These are phyloP conservation scores for Riparia riparia DNA, from an alignment of 2,113 vertebrate species.

Conservation along the genomic window DNA sequence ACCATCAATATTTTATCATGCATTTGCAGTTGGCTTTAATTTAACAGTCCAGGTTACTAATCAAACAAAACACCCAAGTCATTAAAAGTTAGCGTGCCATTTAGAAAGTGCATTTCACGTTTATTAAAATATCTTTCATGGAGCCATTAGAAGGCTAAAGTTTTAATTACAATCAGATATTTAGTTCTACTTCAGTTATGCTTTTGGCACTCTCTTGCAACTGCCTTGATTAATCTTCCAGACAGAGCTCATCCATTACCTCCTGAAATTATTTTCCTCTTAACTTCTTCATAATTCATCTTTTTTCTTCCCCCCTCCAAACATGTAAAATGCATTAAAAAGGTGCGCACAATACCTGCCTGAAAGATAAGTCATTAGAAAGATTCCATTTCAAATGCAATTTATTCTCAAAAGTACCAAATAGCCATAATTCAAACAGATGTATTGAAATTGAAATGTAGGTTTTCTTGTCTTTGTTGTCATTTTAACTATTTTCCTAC, in stretches of 20 bases:
- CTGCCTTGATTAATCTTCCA: slow-evolving; percentile 84
- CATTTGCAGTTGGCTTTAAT: slow-evolving; percentile 87
- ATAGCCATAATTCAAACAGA: slow-evolving; percentile 74
- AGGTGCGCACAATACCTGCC: slow-evolving; percentile 75
- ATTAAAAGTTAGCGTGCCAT: slow-evolving; percentile 88
- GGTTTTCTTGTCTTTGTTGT: slow-evolving; percentile 71
- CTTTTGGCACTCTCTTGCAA: slow-evolving; percentile 77
- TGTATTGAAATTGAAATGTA: slow-evolving; percentile 75
- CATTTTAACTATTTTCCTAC: slow-evolving; percentile 73
- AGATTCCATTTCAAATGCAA: slow-evolving; percentile 79
- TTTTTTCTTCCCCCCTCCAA: slow-evolving; percentile 71
- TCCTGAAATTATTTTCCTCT: slow-evolving; percentile 85
- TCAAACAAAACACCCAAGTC: slow-evolving; percentile 89
- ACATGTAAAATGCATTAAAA: slow-evolving; percentile 76
- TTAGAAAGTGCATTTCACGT: slow-evolving; percentile 88
- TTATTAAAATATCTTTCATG: slow-evolving; percentile 89
- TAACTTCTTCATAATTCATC: slow-evolving; percentile 81
- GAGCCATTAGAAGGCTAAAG: slow-evolving; percentile 86
- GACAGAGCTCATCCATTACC: slow-evolving; percentile 84
- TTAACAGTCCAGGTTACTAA: slow-evolving; percentile 89
- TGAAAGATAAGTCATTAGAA: slow-evolving; percentile 78
- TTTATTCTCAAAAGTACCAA: slow-evolving; percentile 75
- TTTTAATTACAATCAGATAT: slow-evolving; percentile 90
- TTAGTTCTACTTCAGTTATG: slow-evolving; percentile 83
- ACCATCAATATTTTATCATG: slow-evolving; percentile 88